Conservation (phyloP, 2,113 vertebrate species). For the Colossoma macropomum region DNA sequence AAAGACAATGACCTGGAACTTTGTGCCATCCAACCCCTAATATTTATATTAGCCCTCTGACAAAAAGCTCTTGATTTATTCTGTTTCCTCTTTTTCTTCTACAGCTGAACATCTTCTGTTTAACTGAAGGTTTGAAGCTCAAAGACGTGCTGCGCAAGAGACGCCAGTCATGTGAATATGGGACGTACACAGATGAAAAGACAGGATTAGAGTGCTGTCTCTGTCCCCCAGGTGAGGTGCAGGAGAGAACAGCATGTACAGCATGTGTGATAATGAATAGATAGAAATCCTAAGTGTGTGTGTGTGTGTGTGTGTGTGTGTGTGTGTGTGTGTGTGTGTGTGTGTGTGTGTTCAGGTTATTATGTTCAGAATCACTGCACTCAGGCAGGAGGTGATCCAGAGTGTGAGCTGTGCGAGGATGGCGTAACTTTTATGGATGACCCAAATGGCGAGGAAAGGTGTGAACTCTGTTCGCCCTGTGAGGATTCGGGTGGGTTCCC, state of each 20-base stretch:
- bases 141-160: not conserved
- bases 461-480: conserved; percentile 65
- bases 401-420: not conserved
- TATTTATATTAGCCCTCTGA: too few relatives aligned
- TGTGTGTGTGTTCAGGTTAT: conserved; percentile 56
- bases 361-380: conserved; percentile 36
- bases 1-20: too few relatives aligned
- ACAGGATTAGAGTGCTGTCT: conserved; percentile 50
- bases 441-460: rapidly evolving
- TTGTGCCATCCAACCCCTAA: too few relatives aligned
- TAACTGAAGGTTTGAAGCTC: not conserved
- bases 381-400: rapidly evolving
- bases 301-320: conserved; percentile 28
- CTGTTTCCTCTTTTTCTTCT: not conserved
- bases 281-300: too few relatives aligned
- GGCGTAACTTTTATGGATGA: conserved; percentile 18
- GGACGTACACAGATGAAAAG: not conserved
- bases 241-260: not conserved
- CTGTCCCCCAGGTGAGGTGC: conserved; percentile 58
- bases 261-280: not conserved
- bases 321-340: conserved; percentile 3
- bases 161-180: conserved; percentile 21
- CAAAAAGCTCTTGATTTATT: not conserved
- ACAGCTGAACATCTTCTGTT: not conserved
- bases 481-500: conserved; percentile 52